Base-by-base conservation (phyloP, 1,140 invertebrate genomes). In the Zaprionus lachaisei region DNA sequence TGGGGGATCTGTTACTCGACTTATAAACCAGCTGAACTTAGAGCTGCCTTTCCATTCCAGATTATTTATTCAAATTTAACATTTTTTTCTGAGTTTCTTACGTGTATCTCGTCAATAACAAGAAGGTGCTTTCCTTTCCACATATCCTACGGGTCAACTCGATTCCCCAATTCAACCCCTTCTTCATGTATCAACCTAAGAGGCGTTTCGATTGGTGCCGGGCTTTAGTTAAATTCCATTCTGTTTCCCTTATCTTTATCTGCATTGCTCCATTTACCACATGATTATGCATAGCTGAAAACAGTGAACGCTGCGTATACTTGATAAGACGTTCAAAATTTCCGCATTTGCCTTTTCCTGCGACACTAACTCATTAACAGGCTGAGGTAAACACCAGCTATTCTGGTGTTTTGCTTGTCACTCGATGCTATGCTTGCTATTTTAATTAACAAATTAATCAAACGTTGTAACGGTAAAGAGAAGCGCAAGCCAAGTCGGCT, bases 401-500 rank as follows among this genome's bases (percentile, higher is more conserved):
- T 66, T 57, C 20, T 60, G 54, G 65, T 54, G 28, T 63, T 60
- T 51, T 63, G 14, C 41, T 14, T 60, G 68, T 34, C 65, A 62
- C 28, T 51, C 61, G 47, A 68, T 61, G 62, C 61, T 75, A 51
- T 71, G 69, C 69, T 17, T 70, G 56, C 38, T 69, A 77, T 76
- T 90, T 89, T 89, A 89, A 89, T 89, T 89, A 89, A 89, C 83
- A 86, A 89, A 89, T 85, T 85, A 85, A 84, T 85, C 79, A 81
- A 79, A 83, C 71, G 11, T 15, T 38, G 49, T 56, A 47, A 38
- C 5, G n/a, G 31, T n/a, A 22, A 22, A 26, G 37, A 47, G 20
- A 22, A 71, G 37, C 2, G 2, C 17, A 15, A 55, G n/a, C 9
- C 12, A 28, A 24, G 22, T 4, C 20, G 22, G 0, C 4, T 20